Evolutionary conservation across 1,140 invertebrate genomes (phyloP), one percentile per base, ranked within the genome.

Genomic region (Diachasmimorpha longicaudata): DNA sequence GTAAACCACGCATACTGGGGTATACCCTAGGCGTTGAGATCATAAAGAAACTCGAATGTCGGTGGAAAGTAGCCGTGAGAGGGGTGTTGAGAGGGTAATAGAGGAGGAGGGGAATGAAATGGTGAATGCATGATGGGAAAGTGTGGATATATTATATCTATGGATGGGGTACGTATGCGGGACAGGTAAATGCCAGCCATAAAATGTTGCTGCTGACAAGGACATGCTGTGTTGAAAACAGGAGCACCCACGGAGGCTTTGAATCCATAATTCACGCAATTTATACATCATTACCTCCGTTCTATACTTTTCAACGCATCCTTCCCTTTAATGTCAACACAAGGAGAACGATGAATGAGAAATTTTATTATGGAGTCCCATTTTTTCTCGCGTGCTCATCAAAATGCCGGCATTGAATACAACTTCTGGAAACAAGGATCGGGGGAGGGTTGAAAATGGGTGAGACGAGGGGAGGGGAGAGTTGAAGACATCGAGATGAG

Each of bases 1-100:
- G 83, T 87, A 87, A 87, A 86, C 82, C 83, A 83, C 82, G 77
- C 80, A 79, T 81, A 80, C 48, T 23, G 81, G 84, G 80, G 31
- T 31, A 31, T 74, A 77, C 66, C 79, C 81, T 81, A 79, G 79
- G 58, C 37, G 82, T 84, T 85, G 82, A 84, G 81, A 85, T 82
- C 85, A 85, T 84, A 85, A 82, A 83, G 81, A 83, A 84, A 75
- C 78, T 73, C 31, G 52, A 52, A 77, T 23, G 42, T 46, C 23
- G 42, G 36, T 46, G 52, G 39, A 70, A 42, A 36, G 63, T 66
- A 25, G 21, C 23, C 48, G 36, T 23, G 46, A 48, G 37, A 31
- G 42, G 25, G 16, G 16, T 52, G 48, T 52, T 52, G 48, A 52
- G 16, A 52, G 48, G 48, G 48, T 19, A 19, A 52, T 52, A 52